Conservation (phyloP, 2,797 vertebrate species). For the Lithobates sylvaticus region DNA sequence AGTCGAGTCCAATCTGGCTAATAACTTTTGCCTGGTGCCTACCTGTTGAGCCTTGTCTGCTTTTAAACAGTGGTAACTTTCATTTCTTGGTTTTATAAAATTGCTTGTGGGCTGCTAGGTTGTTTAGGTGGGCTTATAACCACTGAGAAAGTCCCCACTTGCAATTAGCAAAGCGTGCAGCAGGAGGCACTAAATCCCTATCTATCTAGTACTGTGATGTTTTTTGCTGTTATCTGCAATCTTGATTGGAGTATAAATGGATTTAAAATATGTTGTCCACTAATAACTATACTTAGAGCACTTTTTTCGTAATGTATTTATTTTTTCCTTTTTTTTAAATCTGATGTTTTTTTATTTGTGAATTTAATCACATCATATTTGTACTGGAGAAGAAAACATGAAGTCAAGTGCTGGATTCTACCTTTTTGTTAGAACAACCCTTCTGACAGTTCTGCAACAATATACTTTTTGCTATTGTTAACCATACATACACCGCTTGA, state of each 20-base stretch:
- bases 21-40: too few species aligned
- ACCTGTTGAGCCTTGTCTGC: too few species aligned
- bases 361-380: not conserved
- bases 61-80: not conserved
- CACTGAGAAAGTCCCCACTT: not conserved
- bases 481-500: too few species aligned
- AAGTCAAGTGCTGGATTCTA: not conserved
- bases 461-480: too few species aligned
- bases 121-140: too few species aligned
- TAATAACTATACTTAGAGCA: too few species aligned
- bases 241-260: too few species aligned
- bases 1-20: too few species aligned
- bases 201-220: not conserved
- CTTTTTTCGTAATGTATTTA: too few species aligned
- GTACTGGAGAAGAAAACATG: not conserved
- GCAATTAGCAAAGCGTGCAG: constrained; percentile 13
- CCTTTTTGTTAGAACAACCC: not conserved
- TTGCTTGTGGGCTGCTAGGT: not conserved
- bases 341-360: not conserved
- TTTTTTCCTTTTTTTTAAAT: not conserved
- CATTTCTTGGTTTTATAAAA: not conserved
- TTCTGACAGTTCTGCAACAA: not conserved
- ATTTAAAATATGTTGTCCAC: too few species aligned
- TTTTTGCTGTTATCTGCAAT: too few species aligned
- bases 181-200: constrained; percentile 27